Evolutionary conservation across 2,113 vertebrate species (phyloP).

Genomic region (Microcebus tavaratra): DNA sequence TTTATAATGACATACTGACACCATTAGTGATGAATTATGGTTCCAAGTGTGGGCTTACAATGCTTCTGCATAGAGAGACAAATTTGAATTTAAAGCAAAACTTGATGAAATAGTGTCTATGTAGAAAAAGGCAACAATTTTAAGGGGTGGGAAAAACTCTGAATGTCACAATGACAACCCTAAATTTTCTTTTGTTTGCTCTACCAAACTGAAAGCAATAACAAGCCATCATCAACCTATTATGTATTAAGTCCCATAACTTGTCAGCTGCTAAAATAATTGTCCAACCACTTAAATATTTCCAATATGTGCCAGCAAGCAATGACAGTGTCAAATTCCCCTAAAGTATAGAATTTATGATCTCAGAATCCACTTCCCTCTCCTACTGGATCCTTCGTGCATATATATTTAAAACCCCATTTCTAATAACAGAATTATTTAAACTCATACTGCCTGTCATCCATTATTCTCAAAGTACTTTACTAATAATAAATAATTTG

Average conservation of each 20-base stretch:
- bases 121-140: slow-evolving; percentile 24
- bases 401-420: slow-evolving; percentile 49
- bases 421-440: slow-evolving; percentile 57
- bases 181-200: slow-evolving; percentile 66
- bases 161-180: slow-evolving; percentile 44
- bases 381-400: neutral
- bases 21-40: neutral
- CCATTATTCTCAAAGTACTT: slow-evolving; percentile 61
- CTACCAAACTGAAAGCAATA: slow-evolving; percentile 39
- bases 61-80: neutral
- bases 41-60: neutral
- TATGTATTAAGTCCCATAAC: slow-evolving; percentile 2
- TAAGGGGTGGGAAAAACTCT: slow-evolving; percentile 20
- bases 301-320: slow-evolving; percentile 56
- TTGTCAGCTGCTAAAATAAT: slow-evolving; percentile 63
- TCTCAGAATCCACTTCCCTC: slow-evolving; percentile 52
- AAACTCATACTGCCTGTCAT: slow-evolving; percentile 40
- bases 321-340: slow-evolving; percentile 45
- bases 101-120: slow-evolving; percentile 18
- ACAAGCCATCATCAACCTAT: slow-evolving; percentile 26
- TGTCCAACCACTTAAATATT: slow-evolving; percentile 53
- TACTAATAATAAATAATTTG: slow-evolving; percentile 54
- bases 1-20: slow-evolving; percentile 4
- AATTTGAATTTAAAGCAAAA: slow-evolving; percentile 56
- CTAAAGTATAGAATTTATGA: slow-evolving; percentile 46